Base-by-base conservation (phyloP, 2,797 vertebrate species). In the Denticeps clupeoides region DNA sequence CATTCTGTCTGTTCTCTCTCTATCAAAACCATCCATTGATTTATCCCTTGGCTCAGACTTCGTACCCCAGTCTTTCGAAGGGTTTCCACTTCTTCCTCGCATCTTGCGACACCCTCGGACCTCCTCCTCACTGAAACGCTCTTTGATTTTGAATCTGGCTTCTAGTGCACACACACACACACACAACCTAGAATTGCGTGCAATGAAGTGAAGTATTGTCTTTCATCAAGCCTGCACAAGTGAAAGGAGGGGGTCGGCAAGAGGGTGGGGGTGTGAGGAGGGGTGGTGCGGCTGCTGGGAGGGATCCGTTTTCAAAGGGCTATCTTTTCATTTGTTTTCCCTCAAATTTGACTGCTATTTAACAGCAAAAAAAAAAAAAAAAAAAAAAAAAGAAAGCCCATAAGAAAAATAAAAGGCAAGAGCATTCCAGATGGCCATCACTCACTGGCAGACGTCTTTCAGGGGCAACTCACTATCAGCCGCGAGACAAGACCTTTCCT, bases 281-380 rank as follows among this genome's bases (percentile, higher is more conserved):
- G 27, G 16, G 15, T 4, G 44, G 8, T 24, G 21, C 41, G 53
- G 41, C 48, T 25, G 52, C 4, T 12, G 49, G 49, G 28, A 33
- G 9, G 31, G 68, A 77, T 82, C 70, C 59, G 67, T 71, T 83
- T 83, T 79, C 77, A 81, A 83, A 81, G 71, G 4, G 41, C 59
- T 71, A 71, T 76, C 70, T 79, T 69, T 80, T 75, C 61, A 68
- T 79, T 81, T 81, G 64, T 81, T 79, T 80, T 72, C 55, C 56
- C 67, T 73, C 35, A 63, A 70, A 56, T 73, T 71, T 76, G 69
- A 69, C 65, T 65, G 62, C 61, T 67, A 53, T 70, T 78, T 68
- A 62, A 59, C 51, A 65, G 25, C 41, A 51, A 42, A 55, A 45
- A 58, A 58, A 56, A 56, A 47, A 10, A 22, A 2, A 55, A 49